Conservation (phyloP, 64 coral and sea anemone genomes). For the Trachythela sp. region DNA sequence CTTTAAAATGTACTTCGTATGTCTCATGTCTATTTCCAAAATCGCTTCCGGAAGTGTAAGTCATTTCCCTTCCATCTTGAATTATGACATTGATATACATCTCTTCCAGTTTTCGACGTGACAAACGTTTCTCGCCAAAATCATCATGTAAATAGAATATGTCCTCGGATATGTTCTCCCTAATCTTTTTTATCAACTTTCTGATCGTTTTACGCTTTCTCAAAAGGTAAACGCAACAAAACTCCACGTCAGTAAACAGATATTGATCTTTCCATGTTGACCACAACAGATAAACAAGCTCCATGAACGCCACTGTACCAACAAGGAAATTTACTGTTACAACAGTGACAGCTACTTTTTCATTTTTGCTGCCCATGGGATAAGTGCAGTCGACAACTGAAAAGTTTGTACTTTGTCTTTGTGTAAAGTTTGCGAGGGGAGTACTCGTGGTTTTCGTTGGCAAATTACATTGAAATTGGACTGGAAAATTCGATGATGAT, state of each 20-base stretch:
- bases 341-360: background rate
- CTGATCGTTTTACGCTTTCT: background rate
- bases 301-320: background rate
- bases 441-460: background rate
- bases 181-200: background rate
- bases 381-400: background rate
- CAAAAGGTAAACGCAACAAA: background rate
- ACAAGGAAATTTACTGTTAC: background rate
- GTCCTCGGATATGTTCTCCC: background rate
- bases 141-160: background rate
- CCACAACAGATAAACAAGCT: background rate
- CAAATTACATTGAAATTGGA: background rate
- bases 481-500: background rate
- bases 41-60: background rate
- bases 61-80: background rate
- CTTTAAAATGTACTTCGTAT: background rate
- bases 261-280: background rate
- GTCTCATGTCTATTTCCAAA: background rate
- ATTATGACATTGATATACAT: slow-evolving; percentile 15
- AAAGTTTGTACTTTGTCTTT: background rate
- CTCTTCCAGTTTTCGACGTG: background rate
- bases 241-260: background rate
- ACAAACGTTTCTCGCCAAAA: background rate
- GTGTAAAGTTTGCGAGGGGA: too few species aligned
- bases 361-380: background rate